phyloP scores from a whole-genome alignment of 1,140 invertebrate species.

The Eumeta japonica region DNA sequence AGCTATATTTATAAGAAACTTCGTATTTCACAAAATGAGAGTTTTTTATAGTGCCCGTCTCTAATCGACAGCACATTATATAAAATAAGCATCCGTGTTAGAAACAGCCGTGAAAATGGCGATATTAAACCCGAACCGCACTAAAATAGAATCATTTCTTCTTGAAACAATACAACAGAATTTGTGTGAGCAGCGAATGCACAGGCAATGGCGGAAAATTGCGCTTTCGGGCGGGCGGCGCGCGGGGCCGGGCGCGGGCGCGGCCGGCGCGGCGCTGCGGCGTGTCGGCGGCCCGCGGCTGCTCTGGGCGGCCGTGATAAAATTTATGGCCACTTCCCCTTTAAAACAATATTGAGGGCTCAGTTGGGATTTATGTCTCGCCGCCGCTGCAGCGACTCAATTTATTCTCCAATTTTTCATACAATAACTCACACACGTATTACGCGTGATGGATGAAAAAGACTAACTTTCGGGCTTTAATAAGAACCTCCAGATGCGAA shows the following conservation, averaged over 20 bases:
- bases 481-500: slow-evolving; percentile 57
- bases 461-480: slow-evolving; percentile 58
- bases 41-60: too few relatives aligned
- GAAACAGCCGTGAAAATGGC: too few relatives aligned
- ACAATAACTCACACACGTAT: slow-evolving; percentile 59
- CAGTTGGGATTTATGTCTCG: slow-evolving; percentile 58
- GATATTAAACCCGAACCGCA: too few relatives aligned
- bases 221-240: slow-evolving; percentile 24
- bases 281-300: slow-evolving; percentile 16
- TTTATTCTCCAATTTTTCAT: slow-evolving; percentile 60
- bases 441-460: slow-evolving; percentile 58
- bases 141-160: too few relatives aligned
- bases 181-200: slow-evolving; percentile 36
- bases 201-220: slow-evolving; percentile 43
- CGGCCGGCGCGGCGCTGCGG: slow-evolving; percentile 14
- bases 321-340: slow-evolving; percentile 60
- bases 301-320: slow-evolving; percentile 53
- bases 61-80: too few relatives aligned
- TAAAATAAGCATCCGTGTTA: too few relatives aligned
- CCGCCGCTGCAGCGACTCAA: slow-evolving; percentile 56
- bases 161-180: slow-evolving; percentile 30
- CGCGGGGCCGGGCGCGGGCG: slow-evolving; percentile 9
- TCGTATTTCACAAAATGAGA: too few relatives aligned
- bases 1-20: too few relatives aligned
- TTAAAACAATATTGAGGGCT: slow-evolving; percentile 58